phyloP scores from a whole-genome alignment of 2,888 invertebrate species.

The Nephrocerus scutellatus region DNA sequence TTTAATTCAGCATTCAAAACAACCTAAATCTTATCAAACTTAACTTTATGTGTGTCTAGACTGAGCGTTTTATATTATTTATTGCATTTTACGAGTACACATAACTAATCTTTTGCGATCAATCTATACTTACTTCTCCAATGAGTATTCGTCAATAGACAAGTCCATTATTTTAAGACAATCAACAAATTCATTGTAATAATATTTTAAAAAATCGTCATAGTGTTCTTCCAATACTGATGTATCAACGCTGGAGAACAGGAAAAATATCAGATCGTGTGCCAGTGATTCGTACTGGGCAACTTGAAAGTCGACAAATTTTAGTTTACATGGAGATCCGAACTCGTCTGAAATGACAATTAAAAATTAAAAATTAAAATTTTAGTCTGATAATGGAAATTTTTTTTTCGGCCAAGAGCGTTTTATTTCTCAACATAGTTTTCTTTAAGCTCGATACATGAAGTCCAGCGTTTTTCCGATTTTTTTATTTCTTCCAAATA shows the following conservation, averaged over 20 bases:
- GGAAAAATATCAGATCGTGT: constrained; percentile 53
- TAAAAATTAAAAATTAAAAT: constrained; percentile 11
- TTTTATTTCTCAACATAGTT: too few relatives aligned
- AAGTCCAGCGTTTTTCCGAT: too few relatives aligned
- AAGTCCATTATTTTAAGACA: constrained; percentile 45
- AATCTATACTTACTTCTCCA: constrained; percentile 41
- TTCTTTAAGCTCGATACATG: too few relatives aligned
- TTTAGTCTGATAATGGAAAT: too few relatives aligned
- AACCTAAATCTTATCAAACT: too few relatives aligned
- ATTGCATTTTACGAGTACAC: too few relatives aligned
- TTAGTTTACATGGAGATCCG: constrained; percentile 48
- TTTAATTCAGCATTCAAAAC: too few relatives aligned
- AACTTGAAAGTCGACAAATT: constrained; percentile 56
- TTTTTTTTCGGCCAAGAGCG: too few relatives aligned
- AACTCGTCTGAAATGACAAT: constrained; percentile 26
- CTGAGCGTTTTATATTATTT: too few relatives aligned
- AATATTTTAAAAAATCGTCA: constrained; percentile 50
- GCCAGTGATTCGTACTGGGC: constrained; percentile 50
- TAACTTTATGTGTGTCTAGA: too few relatives aligned
- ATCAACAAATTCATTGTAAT: constrained; percentile 50
- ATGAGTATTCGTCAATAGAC: constrained; percentile 43
- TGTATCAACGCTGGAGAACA: constrained; percentile 51
- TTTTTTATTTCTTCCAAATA: too few relatives aligned
- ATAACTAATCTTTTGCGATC: too few relatives aligned
- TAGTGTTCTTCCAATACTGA: constrained; percentile 47